Evolutionary conservation across 2,113 vertebrate genomes (phyloP).

Genomic region (Myrmophylax atrothorax): DNA sequence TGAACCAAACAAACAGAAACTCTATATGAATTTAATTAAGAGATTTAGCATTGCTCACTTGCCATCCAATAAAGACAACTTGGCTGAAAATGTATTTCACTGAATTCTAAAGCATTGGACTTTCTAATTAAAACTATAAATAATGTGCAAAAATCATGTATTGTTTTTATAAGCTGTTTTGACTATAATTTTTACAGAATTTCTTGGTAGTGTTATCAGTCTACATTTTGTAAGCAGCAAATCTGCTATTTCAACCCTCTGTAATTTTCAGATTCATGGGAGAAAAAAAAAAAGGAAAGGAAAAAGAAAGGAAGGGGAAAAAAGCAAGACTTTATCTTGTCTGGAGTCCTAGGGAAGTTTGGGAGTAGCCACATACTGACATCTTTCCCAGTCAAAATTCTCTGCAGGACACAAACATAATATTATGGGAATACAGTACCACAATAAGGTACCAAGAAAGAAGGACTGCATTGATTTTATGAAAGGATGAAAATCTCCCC

Average conservation of each 20-base stretch:
- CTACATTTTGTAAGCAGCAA: neutral
- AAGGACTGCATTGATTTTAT: neutral
- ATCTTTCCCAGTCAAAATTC: neutral
- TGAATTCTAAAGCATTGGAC: neutral
- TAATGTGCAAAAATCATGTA: neutral
- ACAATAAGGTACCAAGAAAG: neutral
- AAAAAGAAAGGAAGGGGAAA: neutral
- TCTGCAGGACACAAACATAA: neutral
- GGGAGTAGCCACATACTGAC: neutral
- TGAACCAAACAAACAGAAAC: neutral
- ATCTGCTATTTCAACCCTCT: neutral
- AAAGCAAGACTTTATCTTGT: neutral
- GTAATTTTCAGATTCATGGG: neutral
- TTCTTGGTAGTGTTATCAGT: neutral
- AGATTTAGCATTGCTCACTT: neutral
- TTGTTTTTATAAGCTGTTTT: neutral
- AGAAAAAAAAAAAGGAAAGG: fast-evolving
- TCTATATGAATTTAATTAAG: neutral
- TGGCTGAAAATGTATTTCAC: neutral
- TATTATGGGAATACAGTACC: neutral
- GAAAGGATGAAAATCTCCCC: neutral
- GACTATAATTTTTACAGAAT: neutral
- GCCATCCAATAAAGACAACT: neutral
- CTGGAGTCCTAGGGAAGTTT: neutral
- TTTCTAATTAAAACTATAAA: neutral